Evolutionary conservation across 2,113 vertebrate genomes (phyloP), one percentile per base, ranked within the genome.

Genomic region (Eurypyga helias): DNA sequence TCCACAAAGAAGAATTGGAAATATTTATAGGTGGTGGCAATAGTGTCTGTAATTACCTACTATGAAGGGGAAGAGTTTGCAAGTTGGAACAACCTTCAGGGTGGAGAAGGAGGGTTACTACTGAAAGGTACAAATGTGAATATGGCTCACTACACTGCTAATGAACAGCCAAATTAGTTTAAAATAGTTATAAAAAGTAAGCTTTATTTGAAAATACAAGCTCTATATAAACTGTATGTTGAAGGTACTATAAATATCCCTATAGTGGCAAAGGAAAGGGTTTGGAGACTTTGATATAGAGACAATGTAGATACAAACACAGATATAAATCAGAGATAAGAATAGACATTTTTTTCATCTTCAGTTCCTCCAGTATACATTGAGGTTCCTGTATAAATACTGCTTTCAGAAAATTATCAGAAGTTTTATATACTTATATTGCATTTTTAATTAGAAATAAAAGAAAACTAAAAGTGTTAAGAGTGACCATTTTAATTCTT

Each of bases 301-400:
- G 18, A 58, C 60, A 16, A 36, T 19, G 3, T 17, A 57, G 38
- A 16, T 25, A 49, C 1, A 83, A 89, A 55, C 19, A 70, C 11
- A 72, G 26, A 52, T 52, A 10, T 5, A 48, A 83, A 76, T 36
- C 26, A 84, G 29, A 76, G 26, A 11, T 5, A 71, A 2, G 17
- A 58, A 61, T 6, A 93, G 11, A 81, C 8, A 36, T 19, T 17
- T 49, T 78, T 43, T 90, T 57, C 5, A 57, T 31, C 38, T 57
- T 52, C 18, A 31, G 18, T 33, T 6, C 3, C 11, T 41, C 16
- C 45, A 7, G 20, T 52, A 24, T 36, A 52, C 10, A 23, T 6
- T 38, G 29, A 55, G 2, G 2, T 34, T 81, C 24, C 41, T 48
- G 2, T 31, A 33, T 10, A 45, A 48, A 0, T 3, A 45, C 1